Conservation (phyloP, 2,113 vertebrate genomes). For the Nesoenas mayeri region DNA sequence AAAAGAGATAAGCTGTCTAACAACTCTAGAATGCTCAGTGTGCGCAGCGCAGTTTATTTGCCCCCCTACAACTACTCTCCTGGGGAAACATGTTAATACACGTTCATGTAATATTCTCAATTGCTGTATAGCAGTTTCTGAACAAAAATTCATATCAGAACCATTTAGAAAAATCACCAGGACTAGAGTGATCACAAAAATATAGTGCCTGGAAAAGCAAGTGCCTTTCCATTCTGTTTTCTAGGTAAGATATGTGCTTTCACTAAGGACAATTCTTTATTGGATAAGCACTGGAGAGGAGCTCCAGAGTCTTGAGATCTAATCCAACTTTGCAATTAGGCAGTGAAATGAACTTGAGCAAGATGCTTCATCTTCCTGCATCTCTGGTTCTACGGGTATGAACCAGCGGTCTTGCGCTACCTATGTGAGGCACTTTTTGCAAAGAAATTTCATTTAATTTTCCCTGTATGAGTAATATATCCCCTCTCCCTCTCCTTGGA, state of each 20-base stretch:
- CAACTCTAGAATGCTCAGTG: not conserved
- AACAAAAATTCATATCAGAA: not conserved
- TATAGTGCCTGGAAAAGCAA: not conserved
- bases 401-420: accelerated
- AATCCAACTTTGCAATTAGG: not conserved
- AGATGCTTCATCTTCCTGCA: not conserved
- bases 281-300: not conserved
- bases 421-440: not conserved
- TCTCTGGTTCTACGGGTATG: not conserved
- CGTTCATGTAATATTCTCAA: not conserved
- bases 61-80: not conserved
- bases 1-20: not conserved
- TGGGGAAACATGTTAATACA: not conserved
- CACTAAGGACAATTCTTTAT: not conserved
- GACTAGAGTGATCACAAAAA: not conserved
- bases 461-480: not conserved
- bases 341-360: not conserved
- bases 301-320: not conserved
- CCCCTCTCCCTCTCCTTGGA: not conserved
- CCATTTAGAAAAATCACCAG: not conserved
- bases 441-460: not conserved
- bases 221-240: not conserved
- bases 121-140: not conserved
- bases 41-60: not conserved
- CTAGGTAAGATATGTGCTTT: not conserved